Evolutionary conservation across 2,888 invertebrate genomes (phyloP).

Genomic region (Brachyptera putata): DNA sequence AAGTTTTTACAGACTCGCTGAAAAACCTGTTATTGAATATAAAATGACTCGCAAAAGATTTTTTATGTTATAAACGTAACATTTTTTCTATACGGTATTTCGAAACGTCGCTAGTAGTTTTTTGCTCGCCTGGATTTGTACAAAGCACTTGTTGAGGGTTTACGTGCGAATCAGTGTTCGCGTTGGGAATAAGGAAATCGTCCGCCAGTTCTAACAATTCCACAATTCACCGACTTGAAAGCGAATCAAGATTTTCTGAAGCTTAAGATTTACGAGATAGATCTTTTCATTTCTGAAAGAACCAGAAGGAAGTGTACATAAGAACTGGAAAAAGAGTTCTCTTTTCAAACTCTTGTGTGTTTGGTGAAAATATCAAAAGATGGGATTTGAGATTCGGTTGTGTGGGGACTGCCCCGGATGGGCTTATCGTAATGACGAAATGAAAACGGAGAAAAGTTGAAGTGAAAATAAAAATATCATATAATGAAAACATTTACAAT

Average conservation of each 20-base stretch:
- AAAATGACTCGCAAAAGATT: too few relatives aligned
- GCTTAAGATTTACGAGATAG: slow-evolving; percentile 12
- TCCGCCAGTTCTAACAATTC: slow-evolving; percentile 3
- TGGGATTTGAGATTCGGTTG: slow-evolving; percentile 20
- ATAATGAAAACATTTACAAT: too few relatives aligned
- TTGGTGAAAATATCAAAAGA: slow-evolving; percentile 24
- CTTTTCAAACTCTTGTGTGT: background rate
- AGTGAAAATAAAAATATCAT: too few relatives aligned
- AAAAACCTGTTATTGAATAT: too few relatives aligned
- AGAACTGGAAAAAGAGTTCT: background rate
- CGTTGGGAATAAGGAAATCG: slow-evolving; percentile 7
- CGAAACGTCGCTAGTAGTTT: too few relatives aligned
- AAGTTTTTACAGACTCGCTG: too few relatives aligned
- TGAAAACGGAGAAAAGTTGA: too few relatives aligned
- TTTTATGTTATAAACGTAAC: too few relatives aligned
- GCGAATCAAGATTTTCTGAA: slow-evolving; percentile 17
- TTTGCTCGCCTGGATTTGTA: too few relatives aligned
- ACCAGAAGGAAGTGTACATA: background rate
- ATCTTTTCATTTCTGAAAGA: slow-evolving; percentile 7
- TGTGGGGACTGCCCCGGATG: too few relatives aligned
- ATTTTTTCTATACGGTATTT: too few relatives aligned
- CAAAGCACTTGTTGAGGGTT: slow-evolving; percentile 18
- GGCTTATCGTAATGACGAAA: too few relatives aligned
- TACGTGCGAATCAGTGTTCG: slow-evolving; percentile 14
- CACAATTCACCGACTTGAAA: slow-evolving; percentile 17